Base-by-base conservation (phyloP, 2,113 vertebrate genomes). In the Neogobius melanostomus region DNA sequence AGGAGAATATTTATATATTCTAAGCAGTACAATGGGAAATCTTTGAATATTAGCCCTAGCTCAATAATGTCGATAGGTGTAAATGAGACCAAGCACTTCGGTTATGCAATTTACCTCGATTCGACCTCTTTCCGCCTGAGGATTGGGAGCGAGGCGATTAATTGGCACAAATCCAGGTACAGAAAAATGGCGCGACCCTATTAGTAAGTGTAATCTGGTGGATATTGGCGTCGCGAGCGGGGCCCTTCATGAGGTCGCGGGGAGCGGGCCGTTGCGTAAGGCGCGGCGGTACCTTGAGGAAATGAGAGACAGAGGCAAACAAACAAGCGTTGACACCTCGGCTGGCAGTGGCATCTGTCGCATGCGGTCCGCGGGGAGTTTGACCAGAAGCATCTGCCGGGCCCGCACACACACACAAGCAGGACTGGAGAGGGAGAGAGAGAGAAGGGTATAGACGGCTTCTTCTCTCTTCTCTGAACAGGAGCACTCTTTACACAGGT, bases 301-400 rank as follows among this genome's bases (percentile, higher is more conserved):
- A 71, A 68, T 8, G 11, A 53, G 51, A 71, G 57, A 17, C 42
- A 11, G 56, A 62, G 46, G 56, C 60, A 49, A 67, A 56, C 51
- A 71, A 80, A 70, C 61, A 21, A 51, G 68, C 56, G 57, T 42
- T 75, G 74, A 82, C 74, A 81, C 74, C 72, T 85, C 78, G 64
- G 76, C 70, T 73, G 60, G 60, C 49, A n/a, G 65, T 66, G 77
- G 79, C 86, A 85, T 86, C 84, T 84, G 84, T 77, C 75, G 78
- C 69, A 50, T 48, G 72, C 64, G 68, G 50, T 83, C 82, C 71
- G 63, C 50, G 69, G 81, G 77, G 85, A 87, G 36, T 47, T 63
- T 79, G 79, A 84, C 82, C 76, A 82, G 74, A 79, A 79, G 80
- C 84, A 85, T 89, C 86, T 83, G 79, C 72, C 79, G 36, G 67